Base-by-base conservation (phyloP, 92 coral and sea anemone species). In the Porites cylindrica region DNA sequence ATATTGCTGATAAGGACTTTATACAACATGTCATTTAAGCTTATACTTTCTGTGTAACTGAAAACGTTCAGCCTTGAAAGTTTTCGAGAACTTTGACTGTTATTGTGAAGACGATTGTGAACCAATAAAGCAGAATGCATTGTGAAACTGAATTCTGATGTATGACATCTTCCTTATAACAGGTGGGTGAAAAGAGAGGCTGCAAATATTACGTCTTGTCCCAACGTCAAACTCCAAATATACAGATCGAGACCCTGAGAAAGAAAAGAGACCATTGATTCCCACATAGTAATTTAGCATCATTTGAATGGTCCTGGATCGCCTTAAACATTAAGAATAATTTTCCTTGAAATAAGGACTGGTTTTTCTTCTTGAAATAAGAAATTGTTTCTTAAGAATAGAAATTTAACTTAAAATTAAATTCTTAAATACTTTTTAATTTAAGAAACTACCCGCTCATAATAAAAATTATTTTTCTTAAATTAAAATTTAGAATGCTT, bases 301-400 rank as follows among this genome's bases (percentile, higher is more conserved):
- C 66, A 62, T 62, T 62, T 62, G 66, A 9, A 62, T 18, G 4
- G 66, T 0, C 66, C 66, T 62, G 66, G 66, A 62, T 62, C 13
- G 66, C 10, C 11, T 62, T 62, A 62, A 62, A 62, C 10, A 62
- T 62, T 62, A 62, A 62, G 66, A 62, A 62, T 62, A 62, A 7
- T 62, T 62, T 62, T 62, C 10, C 66, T 62, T 62, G 66, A 62
- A 62, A 62, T 62, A 62, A 62, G 66, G 66, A 62, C 66, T 62
- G 66, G 66, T 62, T 62, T 62, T 62, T 9, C 66, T 62, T 62
- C 66, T 62, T 62, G 13, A 62, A 62, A 62, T 62, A 62, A 62
- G 66, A 62, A 62, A 62, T 7, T 7, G 11, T 62, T 62, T 62
- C 66, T 62, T 62, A 62, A 62, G 10, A 62, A 62, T 62, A 9